Percentiles rank a stretch among this genome's conserved stretches.
Conservation (phyloP, 2,888 invertebrate species). For the Oxytorus armatus region DNA sequence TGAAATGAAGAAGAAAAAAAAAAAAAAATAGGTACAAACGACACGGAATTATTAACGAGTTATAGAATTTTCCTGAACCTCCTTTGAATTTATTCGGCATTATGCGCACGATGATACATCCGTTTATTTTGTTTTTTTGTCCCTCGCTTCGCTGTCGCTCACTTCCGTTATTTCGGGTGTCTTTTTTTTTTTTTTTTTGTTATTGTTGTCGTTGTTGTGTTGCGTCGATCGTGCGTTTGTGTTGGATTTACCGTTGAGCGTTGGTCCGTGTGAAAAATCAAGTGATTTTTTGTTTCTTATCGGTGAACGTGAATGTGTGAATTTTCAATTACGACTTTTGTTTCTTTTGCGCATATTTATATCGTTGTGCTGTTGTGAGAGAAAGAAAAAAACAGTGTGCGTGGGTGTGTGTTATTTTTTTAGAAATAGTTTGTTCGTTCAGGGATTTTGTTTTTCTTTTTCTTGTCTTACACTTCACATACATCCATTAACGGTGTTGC, state of each 20-base stretch:
- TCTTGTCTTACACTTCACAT: conserved; percentile 79
- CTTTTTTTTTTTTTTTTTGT: too few species aligned
- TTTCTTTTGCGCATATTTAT: conserved; percentile 52
- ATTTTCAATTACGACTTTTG: conserved; percentile 32
- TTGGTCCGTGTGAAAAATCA: conserved; percentile 5
- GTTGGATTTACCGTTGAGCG: too few species aligned
- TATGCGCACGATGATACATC: conserved; percentile 6
- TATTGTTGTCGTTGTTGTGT: too few species aligned
- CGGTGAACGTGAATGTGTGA: conserved; percentile 30
- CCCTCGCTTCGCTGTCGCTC: conserved; percentile 32
- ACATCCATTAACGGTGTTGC: conserved; percentile 81
- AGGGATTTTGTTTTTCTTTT: conserved; percentile 63
- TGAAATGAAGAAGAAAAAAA: not conserved
- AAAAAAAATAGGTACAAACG: not conserved
- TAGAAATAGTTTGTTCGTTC: conserved; percentile 49
- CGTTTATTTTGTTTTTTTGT: not conserved
- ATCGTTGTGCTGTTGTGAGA: conserved; percentile 44
- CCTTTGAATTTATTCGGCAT: not conserved
- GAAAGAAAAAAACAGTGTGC: conserved; percentile 26
- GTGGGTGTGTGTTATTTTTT: conserved; percentile 17
- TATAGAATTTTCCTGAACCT: not conserved
- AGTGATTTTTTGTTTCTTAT: not conserved
- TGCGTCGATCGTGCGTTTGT: conserved; percentile 17
- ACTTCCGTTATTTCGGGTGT: conserved; percentile 6
- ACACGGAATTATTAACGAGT: too few species aligned